phyloP scores from a whole-genome alignment of 2,797 vertebrate species.

The Lycodopsis pacificus region DNA sequence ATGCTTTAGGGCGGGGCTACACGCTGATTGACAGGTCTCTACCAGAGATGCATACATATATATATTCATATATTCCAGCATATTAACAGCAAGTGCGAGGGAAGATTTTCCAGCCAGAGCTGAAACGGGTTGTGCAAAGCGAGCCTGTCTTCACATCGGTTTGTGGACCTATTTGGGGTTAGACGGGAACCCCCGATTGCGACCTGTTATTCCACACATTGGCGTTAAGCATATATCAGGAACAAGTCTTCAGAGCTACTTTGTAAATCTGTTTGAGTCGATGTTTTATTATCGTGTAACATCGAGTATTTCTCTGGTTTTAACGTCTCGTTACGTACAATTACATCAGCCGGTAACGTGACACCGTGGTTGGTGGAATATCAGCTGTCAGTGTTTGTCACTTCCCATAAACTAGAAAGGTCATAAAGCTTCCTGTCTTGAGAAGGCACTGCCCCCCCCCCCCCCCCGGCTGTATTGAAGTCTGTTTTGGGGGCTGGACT shows the following conservation, averaged over 20 bases:
- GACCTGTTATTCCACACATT: background rate
- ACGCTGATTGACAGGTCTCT: no score
- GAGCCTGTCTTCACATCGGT: no score
- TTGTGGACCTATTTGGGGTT: background rate
- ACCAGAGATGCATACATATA: no score
- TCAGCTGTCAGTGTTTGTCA: conserved; percentile 60
- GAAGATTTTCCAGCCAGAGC: background rate
- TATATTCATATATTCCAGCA: no score
- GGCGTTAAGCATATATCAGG: background rate
- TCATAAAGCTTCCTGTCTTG: conserved; percentile 68
- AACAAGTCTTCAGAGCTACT: background rate
- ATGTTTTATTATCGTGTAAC: conserved; percentile 3
- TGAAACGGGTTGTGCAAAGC: no score
- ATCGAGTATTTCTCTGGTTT: background rate
- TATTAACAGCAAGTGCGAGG: no score
- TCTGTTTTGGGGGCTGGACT: conserved; percentile 67
- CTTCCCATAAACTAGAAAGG: conserved; percentile 52
- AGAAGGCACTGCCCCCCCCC: conserved; percentile 41
- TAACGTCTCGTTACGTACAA: background rate
- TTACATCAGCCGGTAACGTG: conserved; percentile 22
- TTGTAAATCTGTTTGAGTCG: background rate
- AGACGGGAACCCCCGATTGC: no score
- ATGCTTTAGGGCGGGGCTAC: no score
- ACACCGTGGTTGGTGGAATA: conserved; percentile 17
- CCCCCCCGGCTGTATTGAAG: conserved; percentile 54